A percentile compares a stretch with the other conserved stretches of the same genome.
phyloP scores from a whole-genome alignment of 2,797 vertebrate species.

The Aratinga solstitialis region DNA sequence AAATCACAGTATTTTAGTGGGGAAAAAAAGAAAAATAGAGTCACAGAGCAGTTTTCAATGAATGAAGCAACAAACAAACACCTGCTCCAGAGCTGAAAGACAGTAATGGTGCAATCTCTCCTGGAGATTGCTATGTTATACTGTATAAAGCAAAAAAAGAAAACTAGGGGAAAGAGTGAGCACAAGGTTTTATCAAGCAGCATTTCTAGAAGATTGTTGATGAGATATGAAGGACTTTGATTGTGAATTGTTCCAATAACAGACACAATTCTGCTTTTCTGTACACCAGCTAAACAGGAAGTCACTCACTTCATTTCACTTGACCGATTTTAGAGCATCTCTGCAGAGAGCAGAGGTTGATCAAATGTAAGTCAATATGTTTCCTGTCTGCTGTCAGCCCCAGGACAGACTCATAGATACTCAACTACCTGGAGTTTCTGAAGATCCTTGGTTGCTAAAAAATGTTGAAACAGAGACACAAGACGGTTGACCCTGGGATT shows the following conservation, averaged over 20 bases:
- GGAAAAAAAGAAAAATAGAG: too few relatives aligned
- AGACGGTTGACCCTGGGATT: not conserved
- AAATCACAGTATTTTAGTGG: not conserved
- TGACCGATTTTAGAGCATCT: not conserved
- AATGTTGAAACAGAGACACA: not conserved
- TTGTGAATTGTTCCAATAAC: not conserved
- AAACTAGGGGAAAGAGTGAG: not conserved
- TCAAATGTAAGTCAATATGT: not conserved
- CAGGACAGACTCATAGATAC: not conserved
- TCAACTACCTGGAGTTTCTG: not conserved
- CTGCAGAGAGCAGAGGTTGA: not conserved
- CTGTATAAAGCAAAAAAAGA: not conserved
- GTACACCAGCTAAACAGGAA: not conserved
- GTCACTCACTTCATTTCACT: not conserved
- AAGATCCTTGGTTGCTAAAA: not conserved
- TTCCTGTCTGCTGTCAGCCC: not conserved
- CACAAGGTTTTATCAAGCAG: not conserved
- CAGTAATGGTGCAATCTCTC: not conserved
- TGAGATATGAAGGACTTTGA: not conserved
- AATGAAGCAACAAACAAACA: not conserved
- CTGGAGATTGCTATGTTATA: not conserved
- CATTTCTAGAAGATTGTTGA: not conserved
- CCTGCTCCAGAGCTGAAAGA: not conserved
- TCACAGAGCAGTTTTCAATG: not conserved
- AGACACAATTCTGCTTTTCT: not conserved